Evolutionary conservation across 1,140 invertebrate species (phyloP).

Genomic region (Platorchestia sp.): DNA sequence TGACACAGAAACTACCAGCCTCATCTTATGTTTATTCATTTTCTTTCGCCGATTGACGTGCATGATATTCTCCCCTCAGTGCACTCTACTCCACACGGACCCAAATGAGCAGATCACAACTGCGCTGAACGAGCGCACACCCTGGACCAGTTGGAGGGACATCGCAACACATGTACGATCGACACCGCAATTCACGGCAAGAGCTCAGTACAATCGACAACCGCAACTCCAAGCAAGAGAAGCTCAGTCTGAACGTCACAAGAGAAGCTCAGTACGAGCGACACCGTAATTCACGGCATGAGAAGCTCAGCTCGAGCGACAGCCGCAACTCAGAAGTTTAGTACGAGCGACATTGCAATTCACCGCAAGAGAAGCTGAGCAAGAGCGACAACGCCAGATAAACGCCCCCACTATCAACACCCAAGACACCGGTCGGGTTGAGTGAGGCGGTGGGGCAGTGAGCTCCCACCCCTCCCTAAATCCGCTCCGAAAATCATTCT

Average conservation of each 20-base stretch:
- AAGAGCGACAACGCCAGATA: not conserved
- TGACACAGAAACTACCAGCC: not conserved
- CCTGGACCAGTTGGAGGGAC: no score
- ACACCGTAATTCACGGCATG: not conserved
- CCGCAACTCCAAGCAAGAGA: no score
- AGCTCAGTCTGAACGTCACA: not conserved
- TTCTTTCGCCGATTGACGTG: not conserved
- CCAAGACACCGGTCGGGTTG: slow-evolving; percentile 11
- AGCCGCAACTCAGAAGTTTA: not conserved
- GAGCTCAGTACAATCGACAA: no score
- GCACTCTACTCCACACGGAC: not conserved
- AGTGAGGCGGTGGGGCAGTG: slow-evolving; percentile 49
- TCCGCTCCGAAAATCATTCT: slow-evolving; percentile 31
- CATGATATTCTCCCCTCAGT: not conserved
- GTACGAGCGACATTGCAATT: not conserved
- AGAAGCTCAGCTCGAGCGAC: not conserved
- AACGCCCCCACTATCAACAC: not conserved
- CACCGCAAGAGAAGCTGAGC: not conserved
- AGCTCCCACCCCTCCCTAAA: slow-evolving; percentile 55
- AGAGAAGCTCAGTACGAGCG: not conserved
- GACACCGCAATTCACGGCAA: no score
- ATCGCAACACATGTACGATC: no score
- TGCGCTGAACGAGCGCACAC: not conserved
- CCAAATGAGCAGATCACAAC: not conserved
- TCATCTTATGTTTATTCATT: not conserved